Evolutionary conservation across 2,113 vertebrate species (phyloP).

Genomic region (Labeo rohita): DNA sequence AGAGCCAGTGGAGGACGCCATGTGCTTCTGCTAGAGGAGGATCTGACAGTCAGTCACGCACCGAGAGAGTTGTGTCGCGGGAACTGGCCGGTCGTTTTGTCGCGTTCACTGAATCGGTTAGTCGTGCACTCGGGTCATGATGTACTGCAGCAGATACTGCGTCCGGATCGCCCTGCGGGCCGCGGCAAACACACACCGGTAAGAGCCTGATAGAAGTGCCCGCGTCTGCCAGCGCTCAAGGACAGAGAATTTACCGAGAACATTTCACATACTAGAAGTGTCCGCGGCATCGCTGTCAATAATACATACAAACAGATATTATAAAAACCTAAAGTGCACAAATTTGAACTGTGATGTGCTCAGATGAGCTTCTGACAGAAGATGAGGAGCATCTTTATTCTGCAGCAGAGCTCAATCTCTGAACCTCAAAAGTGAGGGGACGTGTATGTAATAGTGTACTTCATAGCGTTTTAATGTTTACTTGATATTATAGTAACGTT

Average conservation of each 20-base stretch:
- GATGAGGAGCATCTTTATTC: neutral
- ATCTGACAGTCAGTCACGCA: neutral
- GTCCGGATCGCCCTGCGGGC: slow-evolving; percentile 72
- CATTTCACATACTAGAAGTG: neutral
- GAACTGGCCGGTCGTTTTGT: neutral
- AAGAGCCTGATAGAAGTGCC: slow-evolving; percentile 33
- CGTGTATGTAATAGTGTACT: too few relatives aligned
- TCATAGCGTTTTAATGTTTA: neutral
- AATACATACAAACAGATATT: neutral
- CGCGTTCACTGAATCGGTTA: neutral
- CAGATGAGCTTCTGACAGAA: neutral
- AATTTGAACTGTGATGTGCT: neutral
- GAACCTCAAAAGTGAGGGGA: neutral
- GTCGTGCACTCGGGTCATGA: slow-evolving; percentile 35
- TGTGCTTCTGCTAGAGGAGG: slow-evolving; percentile 72
- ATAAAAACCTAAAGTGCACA: neutral
- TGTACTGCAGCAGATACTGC: slow-evolving; percentile 74
- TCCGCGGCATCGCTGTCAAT: neutral
- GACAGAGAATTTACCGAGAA: neutral
- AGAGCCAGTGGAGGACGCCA: slow-evolving; percentile 72
- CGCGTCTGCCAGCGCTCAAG: neutral
- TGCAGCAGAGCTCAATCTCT: neutral
- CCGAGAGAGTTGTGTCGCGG: neutral
- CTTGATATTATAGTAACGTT: too few relatives aligned
- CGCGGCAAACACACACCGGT: slow-evolving; percentile 66